phyloP scores from a whole-genome alignment of 2,113 vertebrate species.

The Ctenodactylus gundi region DNA sequence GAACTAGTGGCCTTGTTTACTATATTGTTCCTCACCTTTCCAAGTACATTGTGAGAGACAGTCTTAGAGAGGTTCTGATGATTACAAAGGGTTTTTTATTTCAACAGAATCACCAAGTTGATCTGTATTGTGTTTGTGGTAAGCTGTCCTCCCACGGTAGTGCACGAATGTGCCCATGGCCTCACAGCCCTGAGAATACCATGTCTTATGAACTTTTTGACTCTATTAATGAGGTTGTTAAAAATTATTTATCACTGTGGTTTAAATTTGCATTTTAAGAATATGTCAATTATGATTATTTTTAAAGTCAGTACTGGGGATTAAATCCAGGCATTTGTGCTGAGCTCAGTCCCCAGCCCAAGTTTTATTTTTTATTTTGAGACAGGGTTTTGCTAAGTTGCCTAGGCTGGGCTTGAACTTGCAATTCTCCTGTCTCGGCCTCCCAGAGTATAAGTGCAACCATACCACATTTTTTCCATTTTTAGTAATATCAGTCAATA shows the following conservation, averaged over 20 bases:
- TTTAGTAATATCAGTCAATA: not conserved
- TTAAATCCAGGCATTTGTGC: not conserved
- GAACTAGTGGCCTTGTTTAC: not conserved
- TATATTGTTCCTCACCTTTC: not conserved
- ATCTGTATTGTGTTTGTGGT: not conserved
- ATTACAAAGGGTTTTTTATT: constrained; percentile 7
- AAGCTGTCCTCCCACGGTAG: not conserved
- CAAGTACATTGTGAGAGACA: not conserved
- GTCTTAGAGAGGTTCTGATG: not conserved
- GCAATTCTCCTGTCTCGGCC: not conserved
- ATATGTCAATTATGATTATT: too few relatives aligned
- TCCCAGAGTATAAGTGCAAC: not conserved
- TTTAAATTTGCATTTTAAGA: not conserved
- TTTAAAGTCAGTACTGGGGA: not conserved
- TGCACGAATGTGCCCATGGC: not conserved
- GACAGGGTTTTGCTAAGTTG: not conserved
- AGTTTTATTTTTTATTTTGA: not conserved
- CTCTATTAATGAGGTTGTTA: not conserved
- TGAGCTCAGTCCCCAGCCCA: not conserved
- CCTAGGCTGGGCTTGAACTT: not conserved
- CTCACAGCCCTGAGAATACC: not conserved
- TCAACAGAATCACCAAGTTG: not conserved
- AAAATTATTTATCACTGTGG: not conserved
- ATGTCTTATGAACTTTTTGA: not conserved
- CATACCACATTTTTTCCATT: not conserved